These are phyloP conservation scores for Oryzaephilus surinamensis DNA, from an alignment of 1,140 invertebrate species.

Conservation along the genomic window DNA sequence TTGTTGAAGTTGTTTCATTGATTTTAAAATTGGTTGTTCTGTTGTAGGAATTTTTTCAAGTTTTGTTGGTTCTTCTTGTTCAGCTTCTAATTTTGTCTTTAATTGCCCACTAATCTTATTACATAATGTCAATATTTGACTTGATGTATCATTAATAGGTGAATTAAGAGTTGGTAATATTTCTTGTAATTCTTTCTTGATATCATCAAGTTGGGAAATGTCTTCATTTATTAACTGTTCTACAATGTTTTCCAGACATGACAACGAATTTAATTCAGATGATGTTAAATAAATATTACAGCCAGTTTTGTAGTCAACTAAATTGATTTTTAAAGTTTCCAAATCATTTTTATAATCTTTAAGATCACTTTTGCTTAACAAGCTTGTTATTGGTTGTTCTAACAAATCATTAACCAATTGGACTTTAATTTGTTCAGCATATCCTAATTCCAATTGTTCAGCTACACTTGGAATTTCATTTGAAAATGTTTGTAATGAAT, in stretches of 20 bases:
- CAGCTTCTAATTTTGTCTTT: slow-evolving; percentile 1
- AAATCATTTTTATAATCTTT: no score
- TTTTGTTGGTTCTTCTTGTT: no score
- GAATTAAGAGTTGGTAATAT: neutral
- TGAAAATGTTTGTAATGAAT: slow-evolving; percentile 11
- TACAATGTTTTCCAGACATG: slow-evolving; percentile 5
- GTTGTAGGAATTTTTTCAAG: no score
- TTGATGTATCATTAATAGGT: neutral
- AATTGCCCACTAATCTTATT: slow-evolving; percentile 3
- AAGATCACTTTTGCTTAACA: no score
- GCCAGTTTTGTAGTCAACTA: no score
- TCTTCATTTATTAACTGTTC: slow-evolving; percentile 3
- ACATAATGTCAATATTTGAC: neutral
- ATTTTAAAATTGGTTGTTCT: slow-evolving; percentile 10
- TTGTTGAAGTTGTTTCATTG: slow-evolving; percentile 14
- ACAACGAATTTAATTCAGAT: no score
- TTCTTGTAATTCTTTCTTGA: slow-evolving; percentile 1
- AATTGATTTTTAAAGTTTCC: no score
- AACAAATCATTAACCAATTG: slow-evolving; percentile 13
- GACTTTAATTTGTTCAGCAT: slow-evolving; percentile 15
- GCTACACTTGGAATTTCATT: slow-evolving; percentile 14
- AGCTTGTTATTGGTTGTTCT: slow-evolving; percentile 4
- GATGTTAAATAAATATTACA: no score
- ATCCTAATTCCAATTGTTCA: slow-evolving; percentile 12
- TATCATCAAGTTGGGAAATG: neutral